These are phyloP conservation scores for Octodonta nipae DNA, from an alignment of 2,888 invertebrate species.

Conservation along the genomic window DNA sequence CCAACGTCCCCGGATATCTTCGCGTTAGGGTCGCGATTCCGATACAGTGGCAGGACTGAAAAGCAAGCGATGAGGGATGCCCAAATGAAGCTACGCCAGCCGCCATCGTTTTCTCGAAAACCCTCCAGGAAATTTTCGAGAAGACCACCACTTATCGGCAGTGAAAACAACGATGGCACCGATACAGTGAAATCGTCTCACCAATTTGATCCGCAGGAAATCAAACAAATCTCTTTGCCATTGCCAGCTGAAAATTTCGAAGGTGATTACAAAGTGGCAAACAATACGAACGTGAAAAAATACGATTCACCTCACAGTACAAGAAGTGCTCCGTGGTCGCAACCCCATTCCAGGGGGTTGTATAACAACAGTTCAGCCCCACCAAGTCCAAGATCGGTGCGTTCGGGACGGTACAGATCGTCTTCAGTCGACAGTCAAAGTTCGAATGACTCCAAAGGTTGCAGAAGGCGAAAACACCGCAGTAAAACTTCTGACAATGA, in stretches of 20 bases:
- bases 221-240: conserved; percentile 43
- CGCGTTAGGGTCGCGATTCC: conserved; percentile 63
- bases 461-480: conserved; percentile 56
- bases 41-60: conserved; percentile 49
- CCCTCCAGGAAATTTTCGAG: conserved; percentile 51
- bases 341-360: conserved; percentile 57
- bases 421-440: conserved; percentile 83
- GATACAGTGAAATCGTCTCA: conserved; percentile 12
- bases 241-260: conserved; percentile 40
- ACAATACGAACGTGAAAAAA: conserved; percentile 23
- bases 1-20: conserved; percentile 64
- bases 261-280: conserved; percentile 24
- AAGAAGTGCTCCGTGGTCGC: conserved; percentile 67
- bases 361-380: conserved; percentile 41
- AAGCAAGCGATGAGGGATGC: conserved; percentile 44
- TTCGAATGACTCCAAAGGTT: conserved; percentile 69
- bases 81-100: conserved; percentile 34
- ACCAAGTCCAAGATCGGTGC: conserved; percentile 68
- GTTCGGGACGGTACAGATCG: conserved; percentile 59
- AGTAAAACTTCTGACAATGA: conserved; percentile 80
- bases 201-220: conserved; percentile 27
- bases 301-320: conserved; percentile 69
- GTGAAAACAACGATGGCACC: conserved; percentile 7
- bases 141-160: conserved; percentile 48
- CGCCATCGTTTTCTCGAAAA: conserved; percentile 49